These are phyloP conservation scores for Cerastis leucographa DNA, from an alignment of 2,888 invertebrate genomes.

Conservation along the genomic window DNA sequence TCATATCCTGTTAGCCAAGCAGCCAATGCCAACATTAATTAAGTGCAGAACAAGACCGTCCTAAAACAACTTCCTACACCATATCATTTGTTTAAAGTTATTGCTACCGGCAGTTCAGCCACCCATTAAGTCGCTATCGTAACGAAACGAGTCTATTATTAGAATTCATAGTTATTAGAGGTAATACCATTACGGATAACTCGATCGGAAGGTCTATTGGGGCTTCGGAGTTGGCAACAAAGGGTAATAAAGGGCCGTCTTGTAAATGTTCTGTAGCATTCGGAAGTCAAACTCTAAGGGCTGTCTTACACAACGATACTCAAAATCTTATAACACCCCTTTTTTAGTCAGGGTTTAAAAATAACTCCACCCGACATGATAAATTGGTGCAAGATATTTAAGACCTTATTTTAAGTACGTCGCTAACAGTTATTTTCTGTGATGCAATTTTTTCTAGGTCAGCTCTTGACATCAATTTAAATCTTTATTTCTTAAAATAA, in stretches of 20 bases:
- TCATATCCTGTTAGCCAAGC: not conserved
- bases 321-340: no score
- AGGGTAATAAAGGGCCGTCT: conserved; percentile 69
- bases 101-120: conserved; percentile 30
- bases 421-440: no score
- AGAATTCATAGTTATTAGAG: conserved; percentile 55
- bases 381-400: no score
- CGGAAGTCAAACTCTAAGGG: conserved; percentile 66
- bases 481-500: no score
- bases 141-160: conserved; percentile 45
- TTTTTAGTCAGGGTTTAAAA: no score
- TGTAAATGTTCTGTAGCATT: conserved; percentile 63
- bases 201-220: conserved; percentile 59
- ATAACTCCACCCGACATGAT: no score
- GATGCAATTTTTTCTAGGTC: no score
- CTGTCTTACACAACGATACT: not conserved
- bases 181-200: conserved; percentile 54
- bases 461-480: no score
- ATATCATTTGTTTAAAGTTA: conserved; percentile 38
- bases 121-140: conserved; percentile 37
- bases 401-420: no score
- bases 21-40: conserved; percentile 16
- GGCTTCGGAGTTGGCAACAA: conserved; percentile 70
- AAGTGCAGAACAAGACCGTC: not conserved
- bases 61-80: conserved; percentile 12